Percentiles rank a stretch among this genome's conserved stretches.
Conservation (phyloP, 2,888 invertebrate genomes). For the Rhogogaster chlorosoma region DNA sequence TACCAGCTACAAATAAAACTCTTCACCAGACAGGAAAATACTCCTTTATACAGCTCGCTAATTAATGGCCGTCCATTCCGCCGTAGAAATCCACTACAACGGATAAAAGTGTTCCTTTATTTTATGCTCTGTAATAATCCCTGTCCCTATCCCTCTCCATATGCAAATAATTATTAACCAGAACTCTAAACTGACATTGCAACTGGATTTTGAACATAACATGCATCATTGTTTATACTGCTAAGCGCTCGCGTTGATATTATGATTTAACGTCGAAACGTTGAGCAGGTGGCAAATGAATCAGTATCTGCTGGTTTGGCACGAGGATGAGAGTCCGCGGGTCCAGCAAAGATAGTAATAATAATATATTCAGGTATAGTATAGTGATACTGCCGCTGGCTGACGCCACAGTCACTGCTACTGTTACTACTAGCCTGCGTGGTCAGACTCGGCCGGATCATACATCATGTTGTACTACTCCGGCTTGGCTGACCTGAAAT, state of each 20-base stretch:
- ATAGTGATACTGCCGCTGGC: not conserved
- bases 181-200: not conserved
- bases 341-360: slow-evolving; percentile 12
- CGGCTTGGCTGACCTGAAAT: slow-evolving; percentile 4
- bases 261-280: slow-evolving; percentile 5
- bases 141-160: not conserved
- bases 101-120: not conserved
- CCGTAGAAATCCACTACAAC: not conserved
- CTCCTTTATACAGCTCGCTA: not conserved
- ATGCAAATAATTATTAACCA: not conserved
- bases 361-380: slow-evolving; percentile 1
- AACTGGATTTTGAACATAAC: not conserved
- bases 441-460: slow-evolving; percentile 18
- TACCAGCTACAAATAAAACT: not conserved
- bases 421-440: not conserved
- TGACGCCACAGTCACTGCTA: not conserved
- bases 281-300: slow-evolving; percentile 33
- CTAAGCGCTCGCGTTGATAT: slow-evolving; percentile 1
- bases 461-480: slow-evolving; percentile 27
- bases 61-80: not conserved
- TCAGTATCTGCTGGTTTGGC: slow-evolving; percentile 27
- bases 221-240: slow-evolving; percentile 4
- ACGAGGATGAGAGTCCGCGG: not conserved
- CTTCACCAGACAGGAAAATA: not conserved
- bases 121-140: not conserved